Percentiles rank a stretch among this genome's conserved stretches.
phyloP scores from a whole-genome alignment of 2,888 invertebrate genomes.

The Cylindroiulus punctatus region DNA sequence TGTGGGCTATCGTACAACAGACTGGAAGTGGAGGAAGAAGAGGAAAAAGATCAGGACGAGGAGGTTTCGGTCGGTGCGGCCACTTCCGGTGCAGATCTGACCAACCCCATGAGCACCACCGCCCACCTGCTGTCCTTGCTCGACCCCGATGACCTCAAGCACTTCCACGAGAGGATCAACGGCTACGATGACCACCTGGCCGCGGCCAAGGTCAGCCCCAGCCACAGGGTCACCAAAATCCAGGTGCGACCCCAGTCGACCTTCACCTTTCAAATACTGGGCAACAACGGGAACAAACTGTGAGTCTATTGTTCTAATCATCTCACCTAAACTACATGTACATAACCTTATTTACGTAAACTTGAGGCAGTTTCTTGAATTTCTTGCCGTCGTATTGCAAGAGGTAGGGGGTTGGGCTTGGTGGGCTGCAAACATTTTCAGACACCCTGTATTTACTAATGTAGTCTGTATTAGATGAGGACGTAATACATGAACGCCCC shows the following conservation, averaged over 20 bases:
- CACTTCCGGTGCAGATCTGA: neutral
- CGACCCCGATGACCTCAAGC: constrained; percentile 49
- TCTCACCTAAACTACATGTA: too few species aligned
- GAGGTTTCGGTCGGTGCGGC: neutral
- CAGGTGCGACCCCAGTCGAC: neutral
- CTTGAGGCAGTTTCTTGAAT: neutral
- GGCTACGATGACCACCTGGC: neutral
- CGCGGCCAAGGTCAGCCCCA: neutral
- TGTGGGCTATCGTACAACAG: too few species aligned
- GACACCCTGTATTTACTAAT: too few species aligned
- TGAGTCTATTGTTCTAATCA: neutral
- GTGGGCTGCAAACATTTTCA: too few species aligned
- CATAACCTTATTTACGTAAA: neutral
- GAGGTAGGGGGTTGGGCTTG: too few species aligned
- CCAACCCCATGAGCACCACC: constrained; percentile 49
- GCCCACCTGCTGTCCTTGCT: constrained; percentile 49
- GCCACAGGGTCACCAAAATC: neutral
- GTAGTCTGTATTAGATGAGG: too few species aligned
- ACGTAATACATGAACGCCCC: too few species aligned
- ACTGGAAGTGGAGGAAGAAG: too few species aligned
- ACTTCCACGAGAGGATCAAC: constrained; percentile 9
- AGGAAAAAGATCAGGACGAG: neutral
- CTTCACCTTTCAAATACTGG: constrained; percentile 46
- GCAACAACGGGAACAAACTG: constrained; percentile 51
- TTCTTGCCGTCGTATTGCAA: too few species aligned